Evolutionary conservation across 1,140 invertebrate genomes (phyloP).

Genomic region (Drosophila orosa): DNA sequence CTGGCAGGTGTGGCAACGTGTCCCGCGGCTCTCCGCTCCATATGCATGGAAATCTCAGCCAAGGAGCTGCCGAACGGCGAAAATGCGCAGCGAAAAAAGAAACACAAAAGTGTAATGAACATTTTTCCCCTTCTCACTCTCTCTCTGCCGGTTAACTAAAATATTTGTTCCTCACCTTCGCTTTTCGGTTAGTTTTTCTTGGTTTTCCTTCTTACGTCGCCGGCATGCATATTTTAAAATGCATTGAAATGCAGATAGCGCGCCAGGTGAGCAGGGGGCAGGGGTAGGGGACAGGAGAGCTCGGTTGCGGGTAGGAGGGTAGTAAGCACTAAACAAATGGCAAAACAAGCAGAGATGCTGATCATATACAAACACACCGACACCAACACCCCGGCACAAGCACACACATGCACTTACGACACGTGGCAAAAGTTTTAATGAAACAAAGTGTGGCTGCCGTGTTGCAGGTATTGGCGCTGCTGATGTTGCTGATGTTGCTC

Average conservation of each 20-base stretch:
- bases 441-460: constrained; percentile 67
- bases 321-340: constrained; percentile 69
- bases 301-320: constrained; percentile 1
- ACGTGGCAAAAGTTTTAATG: constrained; percentile 78
- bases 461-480: constrained; percentile 26
- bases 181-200: constrained; percentile 22
- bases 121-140: constrained; percentile 25
- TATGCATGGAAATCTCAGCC: constrained; percentile 73
- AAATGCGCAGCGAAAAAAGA: constrained; percentile 3
- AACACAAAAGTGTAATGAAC: constrained; percentile 64
- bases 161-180: constrained; percentile 24
- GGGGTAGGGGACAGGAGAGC: constrained; percentile 1
- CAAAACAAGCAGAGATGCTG: constrained; percentile 71
- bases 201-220: constrained; percentile 2
- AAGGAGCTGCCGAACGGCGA: constrained; percentile 43
- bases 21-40: constrained; percentile 60
- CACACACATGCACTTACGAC: constrained; percentile 38
- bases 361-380: constrained; percentile 52
- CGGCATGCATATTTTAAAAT: constrained; percentile 71
- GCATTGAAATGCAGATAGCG: constrained; percentile 65
- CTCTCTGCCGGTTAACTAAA: constrained; percentile 29
- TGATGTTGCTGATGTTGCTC: constrained; percentile 17
- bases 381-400: constrained; percentile 4
- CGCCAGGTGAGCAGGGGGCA: constrained; percentile 10
- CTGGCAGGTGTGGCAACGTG: constrained; percentile 57